Percentiles rank a stretch among this genome's conserved stretches.
phyloP scores from a whole-genome alignment of 1,140 invertebrate species.

The Leucophenga varia region DNA sequence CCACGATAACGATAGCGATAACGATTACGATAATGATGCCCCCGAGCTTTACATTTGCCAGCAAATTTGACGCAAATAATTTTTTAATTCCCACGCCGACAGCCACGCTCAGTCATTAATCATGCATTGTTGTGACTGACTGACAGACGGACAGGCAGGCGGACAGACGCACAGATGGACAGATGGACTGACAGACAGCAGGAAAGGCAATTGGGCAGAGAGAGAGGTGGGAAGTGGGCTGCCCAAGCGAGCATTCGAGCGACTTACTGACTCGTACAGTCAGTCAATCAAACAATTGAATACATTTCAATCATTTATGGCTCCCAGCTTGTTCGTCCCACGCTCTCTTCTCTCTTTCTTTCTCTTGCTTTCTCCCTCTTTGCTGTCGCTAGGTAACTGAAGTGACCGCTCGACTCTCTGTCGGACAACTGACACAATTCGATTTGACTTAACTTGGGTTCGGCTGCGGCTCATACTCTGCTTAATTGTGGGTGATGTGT shows the following conservation, averaged over 20 bases:
- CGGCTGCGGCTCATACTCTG: slow-evolving; percentile 11
- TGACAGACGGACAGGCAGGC: slow-evolving; percentile 7
- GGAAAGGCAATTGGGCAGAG: no score
- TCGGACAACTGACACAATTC: slow-evolving; percentile 21
- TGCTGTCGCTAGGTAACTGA: slow-evolving; percentile 1
- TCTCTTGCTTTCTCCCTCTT: slow-evolving; percentile 1
- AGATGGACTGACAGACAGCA: not conserved
- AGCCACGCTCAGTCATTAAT: slow-evolving; percentile 33
- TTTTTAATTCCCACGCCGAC: slow-evolving; percentile 39
- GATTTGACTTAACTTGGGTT: slow-evolving; percentile 33
- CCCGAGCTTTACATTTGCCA: slow-evolving; percentile 21
- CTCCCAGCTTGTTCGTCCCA: no score
- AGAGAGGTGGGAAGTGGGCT: no score
- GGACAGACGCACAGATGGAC: not conserved
- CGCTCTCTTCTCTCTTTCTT: no score
- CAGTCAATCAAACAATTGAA: slow-evolving; percentile 48
- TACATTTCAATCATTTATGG: slow-evolving; percentile 47
- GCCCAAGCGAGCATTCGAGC: slow-evolving; percentile 8
- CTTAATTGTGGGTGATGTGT: slow-evolving; percentile 6
- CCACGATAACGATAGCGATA: slow-evolving; percentile 4
- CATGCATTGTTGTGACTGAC: slow-evolving; percentile 45
- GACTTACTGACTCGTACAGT: slow-evolving; percentile 27
- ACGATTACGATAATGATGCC: slow-evolving; percentile 24
- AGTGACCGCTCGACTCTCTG: slow-evolving; percentile 4
- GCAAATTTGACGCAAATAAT: slow-evolving; percentile 34